phyloP scores from a whole-genome alignment of 2,888 invertebrate genomes.

The Erynnis tages region DNA sequence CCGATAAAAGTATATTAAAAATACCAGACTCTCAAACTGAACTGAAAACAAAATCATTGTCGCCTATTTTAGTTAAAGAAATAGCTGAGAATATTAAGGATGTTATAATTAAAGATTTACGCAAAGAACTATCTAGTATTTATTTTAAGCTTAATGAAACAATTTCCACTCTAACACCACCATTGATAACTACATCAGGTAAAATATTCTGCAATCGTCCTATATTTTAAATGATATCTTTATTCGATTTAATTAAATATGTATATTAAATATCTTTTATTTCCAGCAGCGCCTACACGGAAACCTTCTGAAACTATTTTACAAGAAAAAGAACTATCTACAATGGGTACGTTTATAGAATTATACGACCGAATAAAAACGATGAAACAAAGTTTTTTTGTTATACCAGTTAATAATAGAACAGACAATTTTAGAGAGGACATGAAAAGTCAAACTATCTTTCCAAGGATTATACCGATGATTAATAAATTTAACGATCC shows the following conservation, averaged over 20 bases:
- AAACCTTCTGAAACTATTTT: conserved; percentile 28
- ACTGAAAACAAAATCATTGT: not conserved
- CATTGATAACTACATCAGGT: conserved; percentile 13
- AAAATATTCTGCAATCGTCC: not conserved
- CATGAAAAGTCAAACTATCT: conserved; percentile 1
- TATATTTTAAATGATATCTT: too few relatives aligned
- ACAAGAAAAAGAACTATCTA: conserved; percentile 34
- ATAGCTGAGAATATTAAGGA: conserved; percentile 59
- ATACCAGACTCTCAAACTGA: not conserved
- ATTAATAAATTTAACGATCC: not conserved
- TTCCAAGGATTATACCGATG: not conserved
- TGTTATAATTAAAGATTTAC: conserved; percentile 55
- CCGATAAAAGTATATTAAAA: not conserved
- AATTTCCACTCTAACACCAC: not conserved
- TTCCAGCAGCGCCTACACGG: conserved; percentile 9
- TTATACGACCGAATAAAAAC: conserved; percentile 50
- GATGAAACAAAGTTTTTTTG: conserved; percentile 35
- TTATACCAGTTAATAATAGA: conserved; percentile 22
- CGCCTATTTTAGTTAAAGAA: conserved; percentile 43
- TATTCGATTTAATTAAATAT: too few relatives aligned
- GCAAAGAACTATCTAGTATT: conserved; percentile 35
- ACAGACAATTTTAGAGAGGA: conserved; percentile 9
- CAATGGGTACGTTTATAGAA: conserved; percentile 49
- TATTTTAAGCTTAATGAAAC: conserved; percentile 34
- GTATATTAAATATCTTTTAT: too few relatives aligned